phyloP scores from a whole-genome alignment of 2,113 vertebrate genomes.

The Eonycteris spelaea region DNA sequence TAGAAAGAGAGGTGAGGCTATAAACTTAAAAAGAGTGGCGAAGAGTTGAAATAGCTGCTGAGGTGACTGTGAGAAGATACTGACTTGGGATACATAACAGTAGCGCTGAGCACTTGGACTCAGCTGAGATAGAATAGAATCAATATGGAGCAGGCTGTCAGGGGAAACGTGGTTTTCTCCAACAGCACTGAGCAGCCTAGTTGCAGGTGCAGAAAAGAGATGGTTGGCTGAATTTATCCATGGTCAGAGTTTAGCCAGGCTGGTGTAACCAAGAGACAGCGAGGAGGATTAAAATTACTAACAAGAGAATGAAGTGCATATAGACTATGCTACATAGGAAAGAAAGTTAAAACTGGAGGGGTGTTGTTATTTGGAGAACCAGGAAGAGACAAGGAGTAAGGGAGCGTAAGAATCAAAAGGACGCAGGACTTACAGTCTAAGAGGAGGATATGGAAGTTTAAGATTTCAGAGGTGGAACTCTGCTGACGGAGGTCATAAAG shows the following conservation, averaged over 20 bases:
- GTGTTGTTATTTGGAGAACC: not conserved
- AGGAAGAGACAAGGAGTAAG: not conserved
- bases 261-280: not conserved
- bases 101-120: not conserved
- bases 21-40: not conserved
- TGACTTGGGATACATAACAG: not conserved
- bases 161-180: not conserved
- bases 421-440: not conserved
- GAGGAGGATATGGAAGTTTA: not conserved
- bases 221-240: not conserved
- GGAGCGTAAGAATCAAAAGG: not conserved
- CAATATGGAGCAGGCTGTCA: no score
- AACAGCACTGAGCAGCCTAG: not conserved
- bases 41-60: not conserved
- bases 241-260: not conserved
- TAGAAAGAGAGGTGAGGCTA: not conserved
- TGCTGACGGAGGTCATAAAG: not conserved
- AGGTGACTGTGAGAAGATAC: not conserved
- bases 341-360: not conserved
- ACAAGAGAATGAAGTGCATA: not conserved
- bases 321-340: not conserved
- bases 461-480: not conserved
- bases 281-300: not conserved
- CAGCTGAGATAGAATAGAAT: fast-evolving
- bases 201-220: not conserved